Conservation (phyloP, 2,888 invertebrate species). For the Fragum sueziense region DNA sequence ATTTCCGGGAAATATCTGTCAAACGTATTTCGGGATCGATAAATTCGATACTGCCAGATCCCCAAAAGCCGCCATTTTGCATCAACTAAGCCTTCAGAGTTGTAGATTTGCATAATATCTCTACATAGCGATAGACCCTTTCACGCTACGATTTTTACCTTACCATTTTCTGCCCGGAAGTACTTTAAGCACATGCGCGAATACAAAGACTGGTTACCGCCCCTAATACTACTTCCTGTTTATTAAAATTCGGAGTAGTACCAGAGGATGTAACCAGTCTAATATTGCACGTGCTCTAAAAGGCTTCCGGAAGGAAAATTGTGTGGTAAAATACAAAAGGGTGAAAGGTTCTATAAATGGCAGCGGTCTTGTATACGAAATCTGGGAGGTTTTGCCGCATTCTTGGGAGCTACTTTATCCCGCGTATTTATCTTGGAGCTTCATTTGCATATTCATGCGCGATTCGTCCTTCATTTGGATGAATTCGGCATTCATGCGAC, state of each 20-base stretch:
- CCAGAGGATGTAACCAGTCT: too few species aligned
- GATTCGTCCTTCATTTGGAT: conserved; percentile 39
- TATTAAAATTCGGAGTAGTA: too few species aligned
- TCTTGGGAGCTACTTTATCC: conserved; percentile 41
- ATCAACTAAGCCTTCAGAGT: conserved; percentile 10
- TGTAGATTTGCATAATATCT: conserved; percentile 32
- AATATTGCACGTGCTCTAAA: too few species aligned
- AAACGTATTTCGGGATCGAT: conserved; percentile 5
- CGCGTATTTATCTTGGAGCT: conserved; percentile 45
- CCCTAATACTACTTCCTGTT: too few species aligned
- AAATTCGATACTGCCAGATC: conserved; percentile 10
- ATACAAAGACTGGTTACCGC: too few species aligned
- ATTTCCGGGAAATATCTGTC: conserved; percentile 14
- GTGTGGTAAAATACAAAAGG: too few species aligned
- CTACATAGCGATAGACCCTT: too few species aligned
- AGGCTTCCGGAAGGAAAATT: too few species aligned
- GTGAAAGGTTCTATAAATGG: conserved; percentile 15
- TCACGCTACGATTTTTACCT: too few species aligned
- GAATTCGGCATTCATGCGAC: conserved; percentile 58
- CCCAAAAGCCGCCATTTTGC: conserved; percentile 18
- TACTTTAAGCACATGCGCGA: too few species aligned
- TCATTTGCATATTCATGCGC: conserved; percentile 60
- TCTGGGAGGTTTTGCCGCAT: conserved; percentile 28
- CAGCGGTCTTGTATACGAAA: conserved; percentile 10
- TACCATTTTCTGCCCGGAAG: too few species aligned